Percentiles rank a stretch among this genome's conserved stretches.
phyloP scores from a whole-genome alignment of 2,888 invertebrate species.

The Hirtodrosophila confusa region DNA sequence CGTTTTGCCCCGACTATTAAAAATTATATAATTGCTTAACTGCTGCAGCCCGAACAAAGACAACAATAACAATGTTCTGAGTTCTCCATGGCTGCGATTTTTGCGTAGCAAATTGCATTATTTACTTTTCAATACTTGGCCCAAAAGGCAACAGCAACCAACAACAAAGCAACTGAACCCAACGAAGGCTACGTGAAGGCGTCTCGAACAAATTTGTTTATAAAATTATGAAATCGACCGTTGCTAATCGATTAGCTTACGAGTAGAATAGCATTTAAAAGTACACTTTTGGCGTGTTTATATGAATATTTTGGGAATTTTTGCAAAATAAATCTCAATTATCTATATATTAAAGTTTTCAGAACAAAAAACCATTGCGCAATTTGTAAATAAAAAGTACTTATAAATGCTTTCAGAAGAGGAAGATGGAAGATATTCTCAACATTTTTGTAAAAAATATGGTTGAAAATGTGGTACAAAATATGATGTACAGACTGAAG shows the following conservation, averaged over 20 bases:
- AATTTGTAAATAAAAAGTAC: neutral
- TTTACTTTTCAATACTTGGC: conserved; percentile 64
- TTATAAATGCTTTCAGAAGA: no score
- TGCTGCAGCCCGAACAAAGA: conserved; percentile 55
- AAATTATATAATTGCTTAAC: conserved; percentile 75
- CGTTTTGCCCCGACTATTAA: conserved; percentile 60
- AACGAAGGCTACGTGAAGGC: conserved; percentile 20
- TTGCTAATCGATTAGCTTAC: conserved; percentile 58
- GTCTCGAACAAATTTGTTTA: conserved; percentile 54
- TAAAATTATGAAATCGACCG: conserved; percentile 70
- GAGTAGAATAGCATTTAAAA: conserved; percentile 26
- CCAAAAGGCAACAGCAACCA: conserved; percentile 30
- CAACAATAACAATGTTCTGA: conserved; percentile 19
- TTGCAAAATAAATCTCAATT: conserved; percentile 54
- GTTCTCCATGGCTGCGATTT: conserved; percentile 20
- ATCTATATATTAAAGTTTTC: conserved; percentile 32
- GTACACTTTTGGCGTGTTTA: conserved; percentile 30
- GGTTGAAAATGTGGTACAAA: no score
- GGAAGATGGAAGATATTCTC: no score
- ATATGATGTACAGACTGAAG: no score
- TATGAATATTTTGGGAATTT: conserved; percentile 4
- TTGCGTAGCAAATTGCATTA: conserved; percentile 71
- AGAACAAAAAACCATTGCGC: conserved; percentile 1
- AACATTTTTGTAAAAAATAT: no score
- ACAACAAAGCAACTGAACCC: conserved; percentile 12